Evolutionary conservation across 2,113 vertebrate genomes (phyloP).

Genomic region (Callopanchax toddi): DNA sequence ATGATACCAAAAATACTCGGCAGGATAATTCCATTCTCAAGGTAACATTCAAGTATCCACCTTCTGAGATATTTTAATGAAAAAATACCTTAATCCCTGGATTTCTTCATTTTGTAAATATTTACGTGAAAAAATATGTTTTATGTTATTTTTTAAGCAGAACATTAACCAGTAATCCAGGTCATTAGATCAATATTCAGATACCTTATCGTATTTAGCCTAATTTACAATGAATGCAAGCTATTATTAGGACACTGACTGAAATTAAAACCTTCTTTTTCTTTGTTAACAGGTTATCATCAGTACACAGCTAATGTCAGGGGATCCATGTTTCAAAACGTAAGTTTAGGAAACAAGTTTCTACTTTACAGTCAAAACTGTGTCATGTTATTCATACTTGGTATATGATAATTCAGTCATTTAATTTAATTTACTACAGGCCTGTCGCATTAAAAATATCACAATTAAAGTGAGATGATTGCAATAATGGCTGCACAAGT

Average conservation of each 20-base stretch:
- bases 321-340: conserved; percentile 99
- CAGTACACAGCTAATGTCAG: conserved; percentile 96
- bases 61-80: neutral
- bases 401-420: neutral
- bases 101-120: neutral
- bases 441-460: neutral
- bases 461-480: neutral
- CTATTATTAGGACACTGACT: neutral
- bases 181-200: too few species aligned
- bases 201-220: too few species aligned
- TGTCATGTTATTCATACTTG: too few species aligned
- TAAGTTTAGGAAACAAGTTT: conserved; percentile 79
- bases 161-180: too few species aligned
- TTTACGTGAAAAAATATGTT: neutral
- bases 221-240: neutral
- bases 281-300: conserved; percentile 84
- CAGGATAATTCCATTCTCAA: conserved; percentile 99
- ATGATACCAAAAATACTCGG: conserved; percentile 98
- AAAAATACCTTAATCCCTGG: too few species aligned
- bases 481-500: neutral
- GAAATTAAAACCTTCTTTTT: neutral
- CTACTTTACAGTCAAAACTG: too few species aligned
- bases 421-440: neutral
- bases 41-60: conserved; percentile 75
- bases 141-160: conserved; percentile 8